Evolutionary conservation across 2,797 vertebrate species (phyloP), one percentile per base, ranked within the genome.

Genomic region (Etheostoma nigrum): DNA sequence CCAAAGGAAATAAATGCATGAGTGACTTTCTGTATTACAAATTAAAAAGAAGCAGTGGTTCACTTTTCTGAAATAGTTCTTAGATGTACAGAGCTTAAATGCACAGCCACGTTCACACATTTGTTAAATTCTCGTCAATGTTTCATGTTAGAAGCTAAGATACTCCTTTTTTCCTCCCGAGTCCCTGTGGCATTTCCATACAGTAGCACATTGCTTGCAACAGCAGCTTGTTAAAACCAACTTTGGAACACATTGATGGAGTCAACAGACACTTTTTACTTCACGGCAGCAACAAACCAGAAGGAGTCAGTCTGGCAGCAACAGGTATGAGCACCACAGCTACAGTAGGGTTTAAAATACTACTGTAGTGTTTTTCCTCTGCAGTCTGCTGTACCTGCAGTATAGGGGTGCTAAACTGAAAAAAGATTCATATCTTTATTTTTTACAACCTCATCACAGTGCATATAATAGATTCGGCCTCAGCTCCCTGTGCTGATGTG

Each of bases 1-100:
- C 18, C 52, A 47, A 72, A 80, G 53, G 74, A 63, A 52, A 68
- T 21, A 12, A 61, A 53, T 12, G 55, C 58, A 66, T 11, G n/a
- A 60, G 57, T 73, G 58, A 48, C n/a, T 67, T 60, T 72, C 5
- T 65, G 51, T 18, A 36, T 44, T 63, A 40, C 5, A 44, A 2
- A 57, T 33, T 36, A 9, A 74, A 40, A 40, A 45, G 33, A 67
- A 55, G 51, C 42, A 48, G 45, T n/a, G 44, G 42, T 53, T 67
- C 73, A 3, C 33, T 61, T 69, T 66, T 63, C 19, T 55, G 19
- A 67, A 72, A 48, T 1, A 49, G 55, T 11, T 54, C 8, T 59
- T n/a, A 33, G 64, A 40, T 65, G 60, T n/a, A 51, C 42, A 52
- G 16, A 12, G 14, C 16, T 70, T 1, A 72, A 45, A 30, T 18